Evolutionary conservation across 2,113 vertebrate genomes (phyloP), one percentile per base, ranked within the genome.

Genomic region (Melozone crissalis): DNA sequence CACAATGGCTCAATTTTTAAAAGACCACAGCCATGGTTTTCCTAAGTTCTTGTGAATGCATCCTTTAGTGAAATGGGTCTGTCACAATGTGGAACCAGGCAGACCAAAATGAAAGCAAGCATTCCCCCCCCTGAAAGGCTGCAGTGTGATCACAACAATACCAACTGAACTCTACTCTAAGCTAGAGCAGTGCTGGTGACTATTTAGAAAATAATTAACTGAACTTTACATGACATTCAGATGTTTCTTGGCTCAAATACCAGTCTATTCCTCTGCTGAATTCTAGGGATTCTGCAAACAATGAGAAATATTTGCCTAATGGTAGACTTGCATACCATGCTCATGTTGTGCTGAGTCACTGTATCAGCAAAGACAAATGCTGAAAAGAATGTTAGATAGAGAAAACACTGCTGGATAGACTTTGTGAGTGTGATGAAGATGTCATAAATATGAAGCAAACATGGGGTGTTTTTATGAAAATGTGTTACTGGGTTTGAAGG

Each of bases 171-270:
- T n/a, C 77, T 71, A 80, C 74, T 77, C 51, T 79, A 84, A 94
- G 71, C 78, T 91, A 73, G 7, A 89, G 74, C 61, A 91, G 77
- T 31, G 51, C 63, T 96, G 81, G 78, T 87, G 95, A 94, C 89
- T 96, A 91, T 94, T 96, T 94, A 94, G 95, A 94, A 95, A 96
- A 94, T 95, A 94, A 96, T 97, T 95, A 95, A 94, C 87, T 96
- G 89, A 96, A 97, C 95, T 95, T 96, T 94, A 94, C 94, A 94
- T 95, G 95, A 94, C 96, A 96, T 97, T 96, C 92, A 93, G 92
- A 87, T 87, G 81, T 89, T 94, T 95, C 94, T 95, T 94, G 93
- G 92, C 96, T 94, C 95, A 92, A 94, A 95, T 63, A 90, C 27
- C 86, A 91, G 59, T n/a, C 78, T 87, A 58, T 89, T 94, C 78